Conservation (phyloP, 1,140 invertebrate species). For the Homarus americanus region DNA sequence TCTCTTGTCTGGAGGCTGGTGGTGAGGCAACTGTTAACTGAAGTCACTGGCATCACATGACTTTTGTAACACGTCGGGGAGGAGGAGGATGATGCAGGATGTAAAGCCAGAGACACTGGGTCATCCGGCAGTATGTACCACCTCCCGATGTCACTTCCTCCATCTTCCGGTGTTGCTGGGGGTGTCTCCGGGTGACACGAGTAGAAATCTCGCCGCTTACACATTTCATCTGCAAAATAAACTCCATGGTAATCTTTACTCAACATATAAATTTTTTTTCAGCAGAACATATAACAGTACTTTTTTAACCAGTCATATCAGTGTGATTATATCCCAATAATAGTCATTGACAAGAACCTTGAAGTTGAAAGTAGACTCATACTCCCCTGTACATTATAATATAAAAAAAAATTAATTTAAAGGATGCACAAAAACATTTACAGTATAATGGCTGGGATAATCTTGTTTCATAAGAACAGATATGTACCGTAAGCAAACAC, state of each 20-base stretch:
- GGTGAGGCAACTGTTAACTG: neutral
- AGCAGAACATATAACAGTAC: no score
- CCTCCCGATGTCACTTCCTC: conserved; percentile 58
- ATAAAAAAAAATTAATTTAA: no score
- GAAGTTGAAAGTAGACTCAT: no score
- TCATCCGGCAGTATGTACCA: conserved; percentile 68
- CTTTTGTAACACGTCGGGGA: neutral
- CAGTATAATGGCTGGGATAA: no score
- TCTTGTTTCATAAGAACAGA: no score
- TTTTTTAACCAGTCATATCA: no score
- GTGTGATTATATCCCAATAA: no score
- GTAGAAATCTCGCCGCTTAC: conserved; percentile 90
- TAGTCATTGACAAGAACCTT: no score
- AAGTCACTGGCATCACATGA: neutral
- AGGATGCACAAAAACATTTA: no score
- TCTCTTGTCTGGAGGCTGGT: neutral
- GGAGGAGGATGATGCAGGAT: conserved; percentile 31
- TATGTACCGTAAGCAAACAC: no score
- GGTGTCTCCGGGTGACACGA: conserved; percentile 85
- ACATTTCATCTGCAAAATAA: conserved; percentile 85
- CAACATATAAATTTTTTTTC: no score
- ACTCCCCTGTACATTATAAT: no score
- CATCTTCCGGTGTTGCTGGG: conserved; percentile 55
- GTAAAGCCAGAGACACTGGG: conserved; percentile 64
- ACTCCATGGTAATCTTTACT: neutral